Base-by-base conservation (phyloP, 1,140 invertebrate species). In the Mamestra configurata region DNA sequence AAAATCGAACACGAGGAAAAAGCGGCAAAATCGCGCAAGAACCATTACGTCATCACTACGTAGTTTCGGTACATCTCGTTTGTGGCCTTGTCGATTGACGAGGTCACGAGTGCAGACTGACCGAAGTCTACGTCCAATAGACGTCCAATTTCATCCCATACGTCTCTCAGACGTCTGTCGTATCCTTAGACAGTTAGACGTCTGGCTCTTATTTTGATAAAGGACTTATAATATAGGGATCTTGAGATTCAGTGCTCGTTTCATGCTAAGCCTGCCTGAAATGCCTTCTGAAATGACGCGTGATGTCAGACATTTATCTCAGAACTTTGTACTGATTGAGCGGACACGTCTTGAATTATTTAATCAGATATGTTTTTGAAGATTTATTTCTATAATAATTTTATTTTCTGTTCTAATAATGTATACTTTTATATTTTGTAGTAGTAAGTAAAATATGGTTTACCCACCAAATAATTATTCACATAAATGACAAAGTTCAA, bases 241-340 rank as follows among this genome's bases (percentile, higher is more conserved):
- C 40, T 59, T 61, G 53, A 71, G 22, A 59, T 79, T 71, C 77
- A 79, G 18, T 31, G 22, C 22, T 59, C 66, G 64, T 61, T 51
- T 20, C 40, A 18, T 27, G 22, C 24, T 59, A 71, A 79, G 51
- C 77, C 24, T 46, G 13, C 35, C 35, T 43, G 71, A 79, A 79
- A 72, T 59, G 66, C 18, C 40, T 37, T 22, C 35, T 22, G 53
- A 35, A 77, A 53, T 77, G 57, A 79, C 43, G 20, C 35, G 37
- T 31, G 20, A 70, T 61, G 66, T 59, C 8, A 22, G 35, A 27
- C 10, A 61, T 71, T 71, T 49, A 59, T 59, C 22, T 46, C 8
- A 59, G 13, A 27, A 51, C 13, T 71, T 46, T n/a, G 46, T 8
- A 27, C 43, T 51, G 68, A 71, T 71, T 71, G 11, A 18, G 13